A percentile compares a stretch with the other conserved stretches of the same genome.
Evolutionary conservation across 2,888 invertebrate species (phyloP).

Genomic region (Sceliomorpha sp.): DNA sequence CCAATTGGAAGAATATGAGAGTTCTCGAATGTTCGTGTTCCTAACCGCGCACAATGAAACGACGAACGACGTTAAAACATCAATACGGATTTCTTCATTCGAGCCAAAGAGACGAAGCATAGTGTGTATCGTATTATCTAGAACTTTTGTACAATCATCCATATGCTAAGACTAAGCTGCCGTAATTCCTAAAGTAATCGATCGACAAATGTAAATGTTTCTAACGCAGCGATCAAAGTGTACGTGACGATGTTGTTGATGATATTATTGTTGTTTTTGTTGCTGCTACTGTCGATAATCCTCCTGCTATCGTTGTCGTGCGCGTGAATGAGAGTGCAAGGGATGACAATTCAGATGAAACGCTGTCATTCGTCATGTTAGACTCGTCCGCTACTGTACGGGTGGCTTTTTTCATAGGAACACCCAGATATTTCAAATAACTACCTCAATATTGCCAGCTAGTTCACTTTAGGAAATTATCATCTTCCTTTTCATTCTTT

Average conservation of each 20-base stretch:
- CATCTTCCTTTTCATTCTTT: no score
- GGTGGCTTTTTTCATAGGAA: slow-evolving; percentile 27
- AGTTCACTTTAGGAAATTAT: no score
- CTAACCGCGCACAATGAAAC: slow-evolving; percentile 66
- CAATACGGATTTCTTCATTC: slow-evolving; percentile 32
- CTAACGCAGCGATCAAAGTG: slow-evolving; percentile 18
- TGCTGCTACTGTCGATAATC: no score
- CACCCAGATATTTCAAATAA: slow-evolving; percentile 25
- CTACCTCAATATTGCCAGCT: slow-evolving; percentile 30
- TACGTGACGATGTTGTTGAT: neutral
- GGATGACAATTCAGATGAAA: no score
- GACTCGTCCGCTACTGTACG: slow-evolving; percentile 31
- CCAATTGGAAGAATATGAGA: slow-evolving; percentile 87
- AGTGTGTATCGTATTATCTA: slow-evolving; percentile 23
- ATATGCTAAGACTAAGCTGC: neutral
- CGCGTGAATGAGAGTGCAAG: no score
- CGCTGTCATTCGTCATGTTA: no score
- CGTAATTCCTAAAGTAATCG: slow-evolving; percentile 43
- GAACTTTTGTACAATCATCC: slow-evolving; percentile 32
- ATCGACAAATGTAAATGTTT: slow-evolving; percentile 37
- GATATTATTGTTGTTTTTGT: no score
- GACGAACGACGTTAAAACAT: slow-evolving; percentile 10
- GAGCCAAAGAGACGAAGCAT: slow-evolving; percentile 50
- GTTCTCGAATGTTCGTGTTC: slow-evolving; percentile 88
- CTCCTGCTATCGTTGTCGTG: no score